Base-by-base conservation (phyloP, 2,797 vertebrate species). In the Scolopax rusticola region DNA sequence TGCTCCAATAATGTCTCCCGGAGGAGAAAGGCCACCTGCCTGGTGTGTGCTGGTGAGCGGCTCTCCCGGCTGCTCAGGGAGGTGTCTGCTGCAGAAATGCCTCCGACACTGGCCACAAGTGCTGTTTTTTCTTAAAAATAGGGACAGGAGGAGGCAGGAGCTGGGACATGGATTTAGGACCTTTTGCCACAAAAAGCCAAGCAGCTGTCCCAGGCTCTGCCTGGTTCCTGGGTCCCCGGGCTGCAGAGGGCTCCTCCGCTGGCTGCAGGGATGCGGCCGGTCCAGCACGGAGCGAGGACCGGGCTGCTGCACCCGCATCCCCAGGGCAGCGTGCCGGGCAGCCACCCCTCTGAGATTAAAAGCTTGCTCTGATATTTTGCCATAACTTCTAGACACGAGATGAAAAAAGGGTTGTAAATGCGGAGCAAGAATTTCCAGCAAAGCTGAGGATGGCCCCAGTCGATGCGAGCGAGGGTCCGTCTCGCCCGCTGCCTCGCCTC, bases 151-250 rank as follows among this genome's bases (percentile, higher is more conserved):
- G 10, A 91, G 59, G n/a, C 51, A 5, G 87, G 40, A 74, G 32
- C 40, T 9, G 2, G 67, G 32, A 7, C 27, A 33, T 3, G 56
- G 33, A 16, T 32, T 64, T 10, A 61, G 54, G 41, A 86, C 4
- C 0, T 73, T 68, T 65, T n/a, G 18, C 20, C n/a, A 4, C 41
- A 15, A 70, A 61, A 57, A 59, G 7, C 71, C 40, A 60, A 88
- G 61, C 50, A 48, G 19, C 9, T 9, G 28, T 27, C 0, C 0
- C 7, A 11, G 0, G 0, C 40, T 43, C 5, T 48, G 80, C 75
- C 43, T 5, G 0, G 74, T 8, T 8, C 33, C 57, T 0, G 18
- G 5, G 18, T 50, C 33, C 41, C 43, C 21, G 60, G 3, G 15
- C 5, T 2, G 14, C 83, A 32, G 50, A 53, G 25, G 38, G 6